These are phyloP conservation scores for Tapirus terrestris DNA, from an alignment of 2,113 vertebrate genomes.

Conservation along the genomic window DNA sequence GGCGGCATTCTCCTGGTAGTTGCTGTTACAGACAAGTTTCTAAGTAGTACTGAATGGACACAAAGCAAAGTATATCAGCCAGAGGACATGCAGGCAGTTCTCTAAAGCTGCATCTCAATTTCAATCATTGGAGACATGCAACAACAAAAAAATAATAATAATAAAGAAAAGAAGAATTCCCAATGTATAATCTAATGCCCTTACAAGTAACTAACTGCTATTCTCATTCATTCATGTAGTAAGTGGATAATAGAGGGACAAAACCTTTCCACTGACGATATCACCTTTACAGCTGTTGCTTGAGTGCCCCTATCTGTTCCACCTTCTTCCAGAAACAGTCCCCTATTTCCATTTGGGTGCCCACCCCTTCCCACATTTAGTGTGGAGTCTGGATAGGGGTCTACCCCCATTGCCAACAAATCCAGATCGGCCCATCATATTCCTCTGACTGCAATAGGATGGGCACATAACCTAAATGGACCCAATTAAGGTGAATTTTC, in stretches of 20 bases:
- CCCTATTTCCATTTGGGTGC: neutral
- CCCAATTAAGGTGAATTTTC: neutral
- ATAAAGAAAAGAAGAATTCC: neutral
- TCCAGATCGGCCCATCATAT: neutral
- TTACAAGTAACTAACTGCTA: neutral
- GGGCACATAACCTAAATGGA: neutral
- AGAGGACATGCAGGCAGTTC: neutral
- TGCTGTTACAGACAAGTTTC: neutral
- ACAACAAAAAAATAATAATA: neutral
- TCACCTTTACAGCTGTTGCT: neutral
- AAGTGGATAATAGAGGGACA: neutral
- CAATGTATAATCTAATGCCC: neutral
- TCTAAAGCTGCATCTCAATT: neutral
- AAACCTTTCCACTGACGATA: neutral
- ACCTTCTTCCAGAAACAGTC: neutral
- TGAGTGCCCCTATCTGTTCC: neutral
- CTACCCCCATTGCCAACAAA: neutral
- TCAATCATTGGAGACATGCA: neutral
- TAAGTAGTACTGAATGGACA: neutral
- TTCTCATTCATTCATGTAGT: neutral
- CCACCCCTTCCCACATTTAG: neutral
- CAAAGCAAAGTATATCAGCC: neutral
- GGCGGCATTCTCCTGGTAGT: neutral
- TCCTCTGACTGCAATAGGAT: neutral
- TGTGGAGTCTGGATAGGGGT: neutral